These are phyloP conservation scores for Ranitomeya imitator DNA, from an alignment of 2,113 vertebrate species.

Conservation along the genomic window DNA sequence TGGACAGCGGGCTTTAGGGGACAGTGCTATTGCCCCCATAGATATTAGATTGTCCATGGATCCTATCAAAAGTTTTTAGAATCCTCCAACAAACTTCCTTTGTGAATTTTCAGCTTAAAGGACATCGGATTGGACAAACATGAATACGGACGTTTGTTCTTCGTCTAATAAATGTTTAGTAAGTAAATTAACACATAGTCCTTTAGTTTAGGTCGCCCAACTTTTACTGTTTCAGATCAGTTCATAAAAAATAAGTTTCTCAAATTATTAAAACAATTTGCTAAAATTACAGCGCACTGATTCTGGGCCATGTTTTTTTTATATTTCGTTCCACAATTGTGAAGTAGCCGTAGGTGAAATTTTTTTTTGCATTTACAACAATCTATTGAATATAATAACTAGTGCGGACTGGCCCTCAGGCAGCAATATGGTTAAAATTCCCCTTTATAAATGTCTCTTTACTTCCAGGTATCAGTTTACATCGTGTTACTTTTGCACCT, in stretches of 20 bases:
- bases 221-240: neutral
- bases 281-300: neutral
- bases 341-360: neutral
- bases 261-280: neutral
- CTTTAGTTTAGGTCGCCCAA: neutral
- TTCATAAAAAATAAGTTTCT: too few species aligned
- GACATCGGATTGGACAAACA: too few species aligned
- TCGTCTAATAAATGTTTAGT: too few species aligned
- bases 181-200: neutral
- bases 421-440: neutral
- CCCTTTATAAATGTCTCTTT: constrained; percentile 3
- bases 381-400: neutral
- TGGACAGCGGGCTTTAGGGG: neutral
- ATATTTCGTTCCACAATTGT: neutral
- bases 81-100: too few species aligned
- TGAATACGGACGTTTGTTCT: too few species aligned
- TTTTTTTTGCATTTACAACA: neutral
- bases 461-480: constrained; percentile 36
- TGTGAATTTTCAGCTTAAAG: too few species aligned
- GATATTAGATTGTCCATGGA: too few species aligned
- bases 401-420: neutral
- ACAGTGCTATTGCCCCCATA: too few species aligned
- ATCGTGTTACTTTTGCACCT: constrained; percentile 40
- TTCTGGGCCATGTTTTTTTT: neutral
- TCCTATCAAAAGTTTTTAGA: too few species aligned